Evolutionary conservation across 2,888 invertebrate species (phyloP), one percentile per base, ranked within the genome.

Genomic region (Auanema freiburgensis): DNA sequence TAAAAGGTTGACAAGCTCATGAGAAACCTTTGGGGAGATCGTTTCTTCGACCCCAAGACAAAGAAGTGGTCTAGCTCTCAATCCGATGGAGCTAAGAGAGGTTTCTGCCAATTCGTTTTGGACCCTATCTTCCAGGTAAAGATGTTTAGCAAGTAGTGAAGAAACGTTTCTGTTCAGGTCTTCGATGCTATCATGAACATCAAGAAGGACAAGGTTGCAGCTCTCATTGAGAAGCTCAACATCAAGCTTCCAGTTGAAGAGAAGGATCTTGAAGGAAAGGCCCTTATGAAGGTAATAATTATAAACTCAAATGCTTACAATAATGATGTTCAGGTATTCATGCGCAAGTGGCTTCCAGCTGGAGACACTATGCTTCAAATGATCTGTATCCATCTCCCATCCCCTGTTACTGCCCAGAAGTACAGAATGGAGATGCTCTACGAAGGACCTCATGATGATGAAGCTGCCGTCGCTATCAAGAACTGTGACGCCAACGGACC

Each of bases 371-470:
- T 99, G 83, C 92, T 99, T 88, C 96, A 98, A 89, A 99, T 99
- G 98, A 99, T 99, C 87, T 93, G 95, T 87, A 95, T 99, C 85
- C 98, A 99, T 85, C 88, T 99, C 85, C 98, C 98, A 66, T 98
- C 97, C 33, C 98, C 98, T 2, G 97, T 98, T 59, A 92, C 93
- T 65, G 97, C 98, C 46, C 66, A 67, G 40, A 93, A 91, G 86
- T 99, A 99, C 88, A 91, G 98, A 88, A 94, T 94, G 92, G 97
- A 98, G 88, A 91, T 97, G 92, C 88, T 99, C 87, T 99, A 99
- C 86, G 98, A 99, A 87, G 98, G 97, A 81, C 96, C 97, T 60
- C 90, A 89, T 69, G 96, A 97, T 84, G 97, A 98, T 84, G 92
- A 93, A 83, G 94, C 92, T 68, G 95, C 94, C 76, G 78, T 92